These are phyloP conservation scores for Malurus alboscapulatus DNA, from an alignment of 2,113 vertebrate genomes.

Conservation along the genomic window DNA sequence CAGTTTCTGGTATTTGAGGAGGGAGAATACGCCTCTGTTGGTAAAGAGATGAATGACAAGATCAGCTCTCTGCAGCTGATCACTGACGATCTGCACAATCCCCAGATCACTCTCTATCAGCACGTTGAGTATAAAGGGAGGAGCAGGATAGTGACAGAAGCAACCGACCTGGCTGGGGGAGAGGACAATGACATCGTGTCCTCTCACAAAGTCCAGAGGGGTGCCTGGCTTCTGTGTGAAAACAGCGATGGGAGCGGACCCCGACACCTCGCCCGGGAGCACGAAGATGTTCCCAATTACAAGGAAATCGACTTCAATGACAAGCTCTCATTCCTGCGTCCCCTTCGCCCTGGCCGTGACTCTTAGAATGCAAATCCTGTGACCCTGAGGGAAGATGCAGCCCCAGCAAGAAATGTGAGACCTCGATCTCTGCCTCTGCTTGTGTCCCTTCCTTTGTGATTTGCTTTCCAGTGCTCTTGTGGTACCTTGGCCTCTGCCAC, in stretches of 20 bases:
- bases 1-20: not conserved
- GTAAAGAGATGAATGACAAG: not conserved
- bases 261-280: not conserved
- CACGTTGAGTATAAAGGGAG: not conserved
- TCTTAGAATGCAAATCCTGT: not conserved
- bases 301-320: not conserved
- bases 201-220: not conserved
- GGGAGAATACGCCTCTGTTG: not conserved
- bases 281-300: not conserved
- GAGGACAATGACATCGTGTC: fast-evolving
- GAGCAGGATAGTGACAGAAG: not conserved
- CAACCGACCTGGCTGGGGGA: not conserved
- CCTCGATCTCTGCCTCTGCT: not conserved
- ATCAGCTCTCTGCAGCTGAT: not conserved
- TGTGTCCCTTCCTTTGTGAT: not conserved
- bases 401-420: not conserved
- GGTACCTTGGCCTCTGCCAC: not conserved
- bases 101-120: not conserved
- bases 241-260: not conserved
- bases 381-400: not conserved
- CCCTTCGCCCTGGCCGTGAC: not conserved
- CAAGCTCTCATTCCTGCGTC: not conserved
- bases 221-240: not conserved
- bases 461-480: not conserved
- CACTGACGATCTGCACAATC: not conserved